Percentiles rank a stretch among this genome's conserved stretches.
phyloP scores from a whole-genome alignment of 2,113 vertebrate genomes.

The Miniopterus natalensis region DNA sequence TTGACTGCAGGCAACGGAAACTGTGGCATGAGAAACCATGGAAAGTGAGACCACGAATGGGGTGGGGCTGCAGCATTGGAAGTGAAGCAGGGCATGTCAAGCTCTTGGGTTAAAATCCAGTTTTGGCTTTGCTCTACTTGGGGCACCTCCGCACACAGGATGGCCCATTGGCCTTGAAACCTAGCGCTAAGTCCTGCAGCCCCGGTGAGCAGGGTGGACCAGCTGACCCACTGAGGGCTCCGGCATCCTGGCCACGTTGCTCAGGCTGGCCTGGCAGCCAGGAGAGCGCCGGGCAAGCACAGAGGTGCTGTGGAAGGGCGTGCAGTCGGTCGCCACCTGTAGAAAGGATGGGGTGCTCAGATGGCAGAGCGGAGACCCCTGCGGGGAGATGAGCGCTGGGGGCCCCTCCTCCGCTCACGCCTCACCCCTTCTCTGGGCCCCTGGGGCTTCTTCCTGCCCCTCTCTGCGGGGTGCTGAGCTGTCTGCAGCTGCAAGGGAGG shows the following conservation, averaged over 20 bases:
- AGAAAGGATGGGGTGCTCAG: neutral
- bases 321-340: conserved; percentile 7
- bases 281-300: neutral
- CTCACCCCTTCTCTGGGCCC: neutral
- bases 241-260: neutral
- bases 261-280: neutral
- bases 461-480: neutral
- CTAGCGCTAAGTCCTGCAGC: neutral
- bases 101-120: neutral
- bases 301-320: neutral
- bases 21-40: neutral
- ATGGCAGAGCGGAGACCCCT: neutral
- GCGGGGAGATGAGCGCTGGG: neutral
- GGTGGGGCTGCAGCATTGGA: neutral
- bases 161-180: neutral
- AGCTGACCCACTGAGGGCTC: conserved; percentile 5
- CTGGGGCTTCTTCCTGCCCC: neutral
- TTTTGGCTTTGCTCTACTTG: neutral
- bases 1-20: neutral
- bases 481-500: conserved; percentile 52
- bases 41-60: neutral
- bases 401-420: fast-evolving
- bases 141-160: neutral
- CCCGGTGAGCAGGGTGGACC: neutral
- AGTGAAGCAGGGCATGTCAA: neutral